Base-by-base conservation (phyloP, 2,888 invertebrate species). In the Diadegma fenestrale region DNA sequence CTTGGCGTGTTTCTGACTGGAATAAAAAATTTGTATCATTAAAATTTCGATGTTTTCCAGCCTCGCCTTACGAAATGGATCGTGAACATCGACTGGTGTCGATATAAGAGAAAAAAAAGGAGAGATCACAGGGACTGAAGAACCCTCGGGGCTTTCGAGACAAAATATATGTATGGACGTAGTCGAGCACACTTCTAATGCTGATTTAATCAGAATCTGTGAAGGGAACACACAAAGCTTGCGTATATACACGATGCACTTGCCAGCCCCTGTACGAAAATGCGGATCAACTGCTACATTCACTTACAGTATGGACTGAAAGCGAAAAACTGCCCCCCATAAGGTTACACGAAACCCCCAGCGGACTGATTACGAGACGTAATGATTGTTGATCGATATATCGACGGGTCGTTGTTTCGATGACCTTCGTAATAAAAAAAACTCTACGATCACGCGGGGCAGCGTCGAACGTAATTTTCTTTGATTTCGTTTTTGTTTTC, bases 141-240 rank as follows among this genome's bases (percentile, higher is more conserved):
- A 71, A 64, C 78, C 82, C 82, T 84, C 80, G 87, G 86, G 82
- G 86, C 87, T 89, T 90, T 88, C 37, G 37, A 64, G 63, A 14
- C 87, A 64, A 88, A 88, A 43, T 51, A 73, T 81, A 68, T 71
- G 85, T 75, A 89, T 89, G 48, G 41, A 61, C 41, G 79, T 75
- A 73, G 64, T 68, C 51, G 81, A 51, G 48, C 80, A 82, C 80
- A 80, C 80, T 78, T 90, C 89, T 93, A 92, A 93, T 93, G 92
- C 93, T 93, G 93, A 93, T 93, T 93, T 93, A 93, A 93, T 93
- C 93, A 91, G 92, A 90, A 91, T 90, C 90, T 19, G 87, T 87
- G n/a, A n/a, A 86, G 88, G 83, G 68, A 73, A 71, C 79, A 58
- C 68, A 37, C 77, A 76, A 63, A 41, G 64, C 48, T 75, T 37